Base-by-base conservation (phyloP, 64 coral and sea anemone species). In the Trachythela sp. region DNA sequence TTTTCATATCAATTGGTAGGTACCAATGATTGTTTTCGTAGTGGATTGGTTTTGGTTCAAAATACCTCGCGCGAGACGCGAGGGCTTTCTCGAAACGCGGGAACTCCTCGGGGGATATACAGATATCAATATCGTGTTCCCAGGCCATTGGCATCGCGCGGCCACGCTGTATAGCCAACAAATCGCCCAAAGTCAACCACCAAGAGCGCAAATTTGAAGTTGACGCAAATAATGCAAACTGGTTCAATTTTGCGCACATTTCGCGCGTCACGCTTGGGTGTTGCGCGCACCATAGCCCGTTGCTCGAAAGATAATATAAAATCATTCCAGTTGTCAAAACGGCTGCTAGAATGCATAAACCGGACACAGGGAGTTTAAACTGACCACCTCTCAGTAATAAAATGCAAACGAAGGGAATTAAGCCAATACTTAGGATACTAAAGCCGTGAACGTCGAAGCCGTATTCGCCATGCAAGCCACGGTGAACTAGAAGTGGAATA, bases 61-160 rank as follows among this genome's bases (percentile, higher is more conserved):
- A 91, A 54, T 48, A 49, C 13, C 84, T 31, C 15, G 8, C 8
- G 38, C 54, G 36, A 43, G 58, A 72, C 56, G 26, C 45, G 38
- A 91, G 84, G 45, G 90, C 54, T 86, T 86, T 43, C 45, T 91
- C 84, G 41, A 91, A 86, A 2, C 50, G 15, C 45, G 84, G 83
- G 37, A 75, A 91, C n/a, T 91, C 83, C 67, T 76, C 90, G 59
- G 54, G 7, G 39, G 90, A 71, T 20, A 91, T 86, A 30, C 90
- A 91, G 43, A 91, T 20, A 86, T 91, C 90, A 14, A 91, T 86
- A 75, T 91, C 90, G 29, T 91, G 90, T 9, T 91, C 90, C 90
- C 90, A 91, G 10, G 54, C 36, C 58, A 91, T 71, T 76, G 90
- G 90, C 90, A 48, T 85, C 18, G 41, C 39, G 64, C 22, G 84